A percentile compares a stretch with the other conserved stretches of the same genome.
Conservation (phyloP, 2,797 vertebrate genomes). For the Pampus argenteus region DNA sequence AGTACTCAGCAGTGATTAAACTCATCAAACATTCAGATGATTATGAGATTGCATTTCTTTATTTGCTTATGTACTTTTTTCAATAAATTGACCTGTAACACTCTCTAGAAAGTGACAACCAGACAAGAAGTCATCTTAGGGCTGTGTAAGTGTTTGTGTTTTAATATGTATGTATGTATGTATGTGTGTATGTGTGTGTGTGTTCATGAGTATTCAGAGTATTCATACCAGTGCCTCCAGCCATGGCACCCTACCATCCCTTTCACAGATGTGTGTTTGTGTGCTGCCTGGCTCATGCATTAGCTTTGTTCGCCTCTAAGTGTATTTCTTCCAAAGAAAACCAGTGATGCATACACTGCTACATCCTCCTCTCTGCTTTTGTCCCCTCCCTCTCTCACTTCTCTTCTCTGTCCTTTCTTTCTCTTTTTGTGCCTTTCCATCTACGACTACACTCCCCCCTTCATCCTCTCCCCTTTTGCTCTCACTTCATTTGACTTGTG, state of each 20-base stretch:
- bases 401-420: constrained; percentile 41
- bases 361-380: constrained; percentile 58
- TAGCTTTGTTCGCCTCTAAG: constrained; percentile 56
- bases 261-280: constrained; percentile 54
- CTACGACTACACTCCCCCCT: constrained; percentile 18
- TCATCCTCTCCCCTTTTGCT: constrained; percentile 16
- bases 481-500: constrained; percentile 54
- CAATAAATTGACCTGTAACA: neutral
- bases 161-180: constrained; percentile 5
- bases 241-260: constrained; percentile 23
- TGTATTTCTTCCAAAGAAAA: constrained; percentile 61
- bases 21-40: too few relatives aligned
- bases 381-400: constrained; percentile 26
- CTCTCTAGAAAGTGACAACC: neutral
- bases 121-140: neutral
- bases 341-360: constrained; percentile 72
- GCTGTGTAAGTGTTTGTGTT: neutral
- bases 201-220: constrained; percentile 7
- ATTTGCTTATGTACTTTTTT: constrained; percentile 3
- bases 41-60: neutral
- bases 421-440: constrained; percentile 52
- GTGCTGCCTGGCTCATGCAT: constrained; percentile 59
- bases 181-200: neutral
- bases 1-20: too few relatives aligned
- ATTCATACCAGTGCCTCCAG: constrained; percentile 34